phyloP scores from a whole-genome alignment of 2,888 invertebrate species.

The Gasteruption jaculator region DNA sequence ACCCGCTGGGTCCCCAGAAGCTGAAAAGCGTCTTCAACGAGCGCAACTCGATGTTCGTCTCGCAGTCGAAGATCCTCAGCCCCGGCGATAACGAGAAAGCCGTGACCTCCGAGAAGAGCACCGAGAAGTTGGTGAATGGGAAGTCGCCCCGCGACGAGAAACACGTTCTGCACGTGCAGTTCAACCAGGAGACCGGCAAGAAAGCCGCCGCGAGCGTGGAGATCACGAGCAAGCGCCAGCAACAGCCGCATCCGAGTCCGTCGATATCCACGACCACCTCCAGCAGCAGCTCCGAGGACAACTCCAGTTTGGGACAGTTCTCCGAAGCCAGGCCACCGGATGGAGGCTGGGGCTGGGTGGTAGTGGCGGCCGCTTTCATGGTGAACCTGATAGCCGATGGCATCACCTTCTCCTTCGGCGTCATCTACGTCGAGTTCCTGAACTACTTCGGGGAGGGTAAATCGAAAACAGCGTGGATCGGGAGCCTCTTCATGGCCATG shows the following conservation, averaged over 20 bases:
- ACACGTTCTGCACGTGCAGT: constrained; percentile 43
- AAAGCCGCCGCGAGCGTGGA: constrained; percentile 16
- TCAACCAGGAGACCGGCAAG: constrained; percentile 36
- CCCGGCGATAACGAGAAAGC: constrained; percentile 25
- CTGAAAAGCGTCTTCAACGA: constrained; percentile 25
- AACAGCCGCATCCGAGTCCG: constrained; percentile 36
- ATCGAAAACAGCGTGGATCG: constrained; percentile 86
- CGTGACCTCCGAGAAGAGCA: constrained; percentile 27
- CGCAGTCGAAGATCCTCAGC: constrained; percentile 25
- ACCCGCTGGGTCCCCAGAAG: constrained; percentile 23
- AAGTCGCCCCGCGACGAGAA: constrained; percentile 34
- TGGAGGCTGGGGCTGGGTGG: constrained; percentile 92
- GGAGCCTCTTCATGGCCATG: constrained; percentile 87
- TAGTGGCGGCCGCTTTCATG: constrained; percentile 84
- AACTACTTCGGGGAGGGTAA: constrained; percentile 81
- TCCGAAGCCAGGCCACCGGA: constrained; percentile 74
- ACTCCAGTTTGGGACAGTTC: constrained; percentile 61
- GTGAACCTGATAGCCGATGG: constrained; percentile 90
- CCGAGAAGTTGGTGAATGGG: constrained; percentile 36
- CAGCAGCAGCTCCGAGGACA: constrained; percentile 58
- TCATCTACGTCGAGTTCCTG: constrained; percentile 80
- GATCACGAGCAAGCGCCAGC: constrained; percentile 17
- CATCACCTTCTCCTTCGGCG: constrained; percentile 87
- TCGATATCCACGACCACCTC: constrained; percentile 48
- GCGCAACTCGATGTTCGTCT: constrained; percentile 24